phyloP scores from a whole-genome alignment of 2,113 vertebrate genomes.

The Edolisoma coerulescens region DNA sequence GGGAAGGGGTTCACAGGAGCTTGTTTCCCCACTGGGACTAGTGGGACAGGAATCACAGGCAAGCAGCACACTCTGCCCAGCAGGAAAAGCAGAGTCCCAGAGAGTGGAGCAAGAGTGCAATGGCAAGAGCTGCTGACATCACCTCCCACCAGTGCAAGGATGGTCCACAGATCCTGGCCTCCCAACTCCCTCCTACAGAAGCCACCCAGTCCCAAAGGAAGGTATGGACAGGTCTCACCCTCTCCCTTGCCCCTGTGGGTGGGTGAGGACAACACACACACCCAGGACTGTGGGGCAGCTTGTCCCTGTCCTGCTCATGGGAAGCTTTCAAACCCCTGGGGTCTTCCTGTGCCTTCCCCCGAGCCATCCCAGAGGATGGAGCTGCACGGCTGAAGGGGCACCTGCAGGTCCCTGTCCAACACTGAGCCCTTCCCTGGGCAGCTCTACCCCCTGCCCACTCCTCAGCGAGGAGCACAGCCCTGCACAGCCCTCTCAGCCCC shows the following conservation, averaged over 20 bases:
- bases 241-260: background rate
- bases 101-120: accelerated
- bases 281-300: background rate
- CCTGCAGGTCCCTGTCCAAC: background rate
- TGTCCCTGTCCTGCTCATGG: background rate
- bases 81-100: background rate
- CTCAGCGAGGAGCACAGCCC: background rate
- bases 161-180: background rate
- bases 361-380: background rate
- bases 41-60: background rate
- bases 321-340: background rate
- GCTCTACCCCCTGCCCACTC: background rate
- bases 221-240: background rate
- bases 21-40: background rate
- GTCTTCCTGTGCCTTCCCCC: background rate
- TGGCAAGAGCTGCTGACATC: background rate
- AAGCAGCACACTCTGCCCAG: background rate
- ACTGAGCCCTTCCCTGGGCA: background rate
- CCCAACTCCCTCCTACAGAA: background rate
- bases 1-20: background rate
- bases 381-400: accelerated
- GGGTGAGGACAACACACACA: background rate
- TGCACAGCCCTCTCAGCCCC: background rate
- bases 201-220: background rate
- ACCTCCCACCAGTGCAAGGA: background rate